Base-by-base conservation (phyloP, 2,113 vertebrate genomes). In the Holacanthus passer region DNA sequence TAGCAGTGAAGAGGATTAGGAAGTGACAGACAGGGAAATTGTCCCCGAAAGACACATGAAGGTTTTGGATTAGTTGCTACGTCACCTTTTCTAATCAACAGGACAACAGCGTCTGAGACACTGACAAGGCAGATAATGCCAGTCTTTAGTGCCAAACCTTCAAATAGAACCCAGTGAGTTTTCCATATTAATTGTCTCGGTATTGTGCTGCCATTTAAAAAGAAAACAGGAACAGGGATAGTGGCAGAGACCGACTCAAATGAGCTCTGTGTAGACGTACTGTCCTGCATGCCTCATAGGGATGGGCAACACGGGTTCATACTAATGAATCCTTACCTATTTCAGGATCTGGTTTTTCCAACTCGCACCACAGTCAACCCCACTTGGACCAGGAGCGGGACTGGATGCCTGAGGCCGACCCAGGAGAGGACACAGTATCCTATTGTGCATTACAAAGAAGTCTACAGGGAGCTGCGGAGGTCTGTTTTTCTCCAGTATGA, bases 1-100 rank as follows among this genome's bases (percentile, higher is more conserved):
- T 60, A 59, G 69, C 48, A 76, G 48, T 22, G 93, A 94, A 90
- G 90, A 92, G 88, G 88, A 93, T 94, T 92, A 93, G 76, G 86
- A 74, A 92, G 72, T 78, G 90, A 91, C 88, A 83, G 83, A 63
- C 67, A 82, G 43, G 84, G 63, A 90, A 88, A 85, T 74, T 84
- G 72, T 89, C 59, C 81, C 77, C 17, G 56, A 84, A 81, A 85
- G 83, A 78, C 79, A 82, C 79, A 74, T 73, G 62, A 69, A 69
- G 82, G 79, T 79, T 91, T 84, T 69, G 87, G 89, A 93, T 91
- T 90, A 88, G 73, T 82, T 88, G 72, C 87, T 88, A 79, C 81
- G 83, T 93, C 91, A 86, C 75, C 63, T 84, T 90, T 88, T 84
- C 50, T 77, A 64, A 78, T 81, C 84, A 79, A 81, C 71, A 81